Evolutionary conservation across 2,797 vertebrate species (phyloP).

Genomic region (Acipenser ruthenus): DNA sequence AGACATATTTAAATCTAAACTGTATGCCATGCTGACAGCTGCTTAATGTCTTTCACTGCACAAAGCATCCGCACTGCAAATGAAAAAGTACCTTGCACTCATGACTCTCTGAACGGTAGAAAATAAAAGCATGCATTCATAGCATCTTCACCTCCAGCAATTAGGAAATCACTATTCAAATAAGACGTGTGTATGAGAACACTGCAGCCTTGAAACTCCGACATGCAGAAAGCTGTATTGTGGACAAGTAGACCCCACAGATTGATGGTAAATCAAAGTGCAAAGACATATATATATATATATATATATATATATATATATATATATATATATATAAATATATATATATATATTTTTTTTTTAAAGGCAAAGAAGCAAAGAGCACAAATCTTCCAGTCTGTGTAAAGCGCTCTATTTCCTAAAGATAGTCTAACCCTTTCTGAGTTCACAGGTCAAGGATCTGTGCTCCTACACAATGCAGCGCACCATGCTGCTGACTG

Average conservation of each 20-base stretch:
- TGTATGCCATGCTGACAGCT: too few species aligned
- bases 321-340: too few species aligned
- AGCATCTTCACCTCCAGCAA: conserved; percentile 26
- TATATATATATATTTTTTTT: too few species aligned
- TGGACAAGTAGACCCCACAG: conserved; percentile 24
- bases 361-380: conserved; percentile 23
- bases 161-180: conserved; percentile 26
- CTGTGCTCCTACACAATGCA: background rate
- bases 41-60: too few species aligned
- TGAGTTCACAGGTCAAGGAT: background rate
- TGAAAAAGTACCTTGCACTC: too few species aligned
- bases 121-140: too few species aligned
- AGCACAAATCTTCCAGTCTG: conserved; percentile 9
- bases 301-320: too few species aligned
- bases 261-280: conserved; percentile 53
- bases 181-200: conserved; percentile 1
- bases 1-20: too few species aligned
- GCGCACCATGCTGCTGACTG: background rate
- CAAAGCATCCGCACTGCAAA: too few species aligned
- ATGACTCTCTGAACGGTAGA: too few species aligned
- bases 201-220: conserved; percentile 40
- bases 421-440: background rate
- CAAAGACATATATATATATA: conserved; percentile 4
- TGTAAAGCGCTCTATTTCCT: background rate
- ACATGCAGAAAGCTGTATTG: conserved; percentile 28